Evolutionary conservation across 2,113 vertebrate genomes (phyloP).

Genomic region (Ellobius talpinus): DNA sequence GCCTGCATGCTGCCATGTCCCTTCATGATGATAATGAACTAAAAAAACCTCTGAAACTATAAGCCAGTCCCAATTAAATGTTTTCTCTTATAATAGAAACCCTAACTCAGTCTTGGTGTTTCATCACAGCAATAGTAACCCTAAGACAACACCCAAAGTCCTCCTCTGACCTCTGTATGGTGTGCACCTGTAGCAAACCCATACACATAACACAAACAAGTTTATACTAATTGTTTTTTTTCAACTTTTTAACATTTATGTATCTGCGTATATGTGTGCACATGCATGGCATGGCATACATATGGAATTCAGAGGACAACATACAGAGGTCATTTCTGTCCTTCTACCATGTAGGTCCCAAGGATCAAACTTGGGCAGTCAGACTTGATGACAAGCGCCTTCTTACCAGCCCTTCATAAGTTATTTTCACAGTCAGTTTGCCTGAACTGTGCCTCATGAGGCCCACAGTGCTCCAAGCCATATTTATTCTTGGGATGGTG

Average conservation of each 20-base stretch:
- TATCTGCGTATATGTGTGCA: background rate
- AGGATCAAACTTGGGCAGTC: background rate
- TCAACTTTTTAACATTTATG: background rate
- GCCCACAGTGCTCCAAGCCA: rapidly evolving
- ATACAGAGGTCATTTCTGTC: background rate
- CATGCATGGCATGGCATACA: background rate
- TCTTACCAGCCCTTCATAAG: background rate
- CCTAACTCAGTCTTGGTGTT: background rate
- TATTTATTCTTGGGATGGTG: background rate
- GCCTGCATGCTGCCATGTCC: no score
- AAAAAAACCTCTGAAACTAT: no score
- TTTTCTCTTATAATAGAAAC: background rate
- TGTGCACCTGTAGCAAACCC: background rate
- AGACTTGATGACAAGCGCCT: background rate
- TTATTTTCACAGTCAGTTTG: no score
- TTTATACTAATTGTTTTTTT: background rate
- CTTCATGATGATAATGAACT: no score
- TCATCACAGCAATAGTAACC: background rate
- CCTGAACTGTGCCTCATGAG: background rate
- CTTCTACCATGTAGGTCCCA: background rate
- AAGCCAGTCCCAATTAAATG: no score
- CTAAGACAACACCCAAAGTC: background rate
- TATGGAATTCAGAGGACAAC: background rate
- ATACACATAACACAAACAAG: background rate
- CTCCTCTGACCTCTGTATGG: background rate